Evolutionary conservation across 2,797 vertebrate genomes (phyloP).

Genomic region (Danionella dracula): DNA sequence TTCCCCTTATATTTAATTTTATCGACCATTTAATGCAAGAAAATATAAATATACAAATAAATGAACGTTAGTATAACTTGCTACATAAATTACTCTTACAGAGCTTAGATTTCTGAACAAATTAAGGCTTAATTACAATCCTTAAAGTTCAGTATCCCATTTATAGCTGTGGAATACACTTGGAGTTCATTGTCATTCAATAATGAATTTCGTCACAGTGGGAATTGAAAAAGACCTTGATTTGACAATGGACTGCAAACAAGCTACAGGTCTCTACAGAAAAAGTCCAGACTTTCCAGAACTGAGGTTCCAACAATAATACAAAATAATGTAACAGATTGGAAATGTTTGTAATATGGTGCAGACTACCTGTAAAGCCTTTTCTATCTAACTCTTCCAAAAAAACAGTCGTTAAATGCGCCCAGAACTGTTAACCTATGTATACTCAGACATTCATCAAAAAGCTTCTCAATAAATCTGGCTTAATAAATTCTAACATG

Average conservation of each 20-base stretch:
- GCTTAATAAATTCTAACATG: constrained; percentile 21
- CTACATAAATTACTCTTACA: no score
- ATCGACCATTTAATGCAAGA: no score
- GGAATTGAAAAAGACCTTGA: background rate
- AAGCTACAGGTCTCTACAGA: constrained; percentile 27
- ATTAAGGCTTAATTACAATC: no score
- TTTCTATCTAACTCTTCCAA: constrained; percentile 21
- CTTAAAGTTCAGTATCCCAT: no score
- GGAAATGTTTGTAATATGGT: constrained; percentile 49
- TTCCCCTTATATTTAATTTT: no score
- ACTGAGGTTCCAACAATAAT: constrained; percentile 18
- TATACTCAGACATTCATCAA: constrained; percentile 43
- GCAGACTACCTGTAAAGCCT: constrained; percentile 29
- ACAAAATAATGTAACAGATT: constrained; percentile 28
- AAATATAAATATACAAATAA: no score
- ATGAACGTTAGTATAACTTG: no score
- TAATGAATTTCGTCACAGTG: no score
- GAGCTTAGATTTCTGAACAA: no score
- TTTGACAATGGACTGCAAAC: background rate
- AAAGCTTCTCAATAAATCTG: constrained; percentile 43
- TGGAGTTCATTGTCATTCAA: no score
- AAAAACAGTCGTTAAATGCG: constrained; percentile 39
- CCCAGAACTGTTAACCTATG: constrained; percentile 18
- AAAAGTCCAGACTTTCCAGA: constrained; percentile 36
- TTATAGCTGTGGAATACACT: no score